Evolutionary conservation across 2,113 vertebrate species (phyloP), one percentile per base, ranked within the genome.

Genomic region (Rhinoderma darwinii): DNA sequence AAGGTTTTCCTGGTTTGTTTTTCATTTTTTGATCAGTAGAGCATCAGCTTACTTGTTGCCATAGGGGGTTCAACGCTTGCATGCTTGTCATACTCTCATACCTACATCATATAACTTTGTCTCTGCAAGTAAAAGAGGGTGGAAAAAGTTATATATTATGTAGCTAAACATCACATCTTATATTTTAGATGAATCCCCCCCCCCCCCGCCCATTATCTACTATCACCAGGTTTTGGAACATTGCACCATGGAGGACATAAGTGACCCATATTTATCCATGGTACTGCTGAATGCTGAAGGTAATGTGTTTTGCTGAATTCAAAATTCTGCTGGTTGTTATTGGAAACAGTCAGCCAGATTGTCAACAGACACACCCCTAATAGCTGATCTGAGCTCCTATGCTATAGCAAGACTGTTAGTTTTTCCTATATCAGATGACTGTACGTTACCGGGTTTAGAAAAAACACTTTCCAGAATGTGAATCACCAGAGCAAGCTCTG

Each of bases 41-140:
- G 18, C 30, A 30, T 39, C 20, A 44, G 39, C 3, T 32, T 32
- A 78, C 47, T 54, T 51, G 30, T 35, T 78, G 72, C 72, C 72
- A 74, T 74, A 74, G 20, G 75, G 66, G 44, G 30, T 54, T 35
- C 27, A 32, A 1, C 27, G 8, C 15, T 50, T 32, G 14, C 75
- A 78, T 32, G 75, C 17, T 54, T 51, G 10, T 78, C 47, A 78
- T 78, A 51, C 41, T 54, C 32, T 37, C 32, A 20, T 37, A 37
- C 32, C 66, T 70, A 70, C 66, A 37, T 70, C 32, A 70, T 70
- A n/a, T 50, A 3, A 50, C 74, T 50, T 50, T 77, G 74, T 47
- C 17, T 17, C 43, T 77, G 74, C n/a, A 77, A 30, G 74, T 30
- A 12, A 43, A 44, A 27, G 41, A 47, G 25, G 73, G 41, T 76